Evolutionary conservation across 2,113 vertebrate species (phyloP).

Genomic region (Chrysemys picta): DNA sequence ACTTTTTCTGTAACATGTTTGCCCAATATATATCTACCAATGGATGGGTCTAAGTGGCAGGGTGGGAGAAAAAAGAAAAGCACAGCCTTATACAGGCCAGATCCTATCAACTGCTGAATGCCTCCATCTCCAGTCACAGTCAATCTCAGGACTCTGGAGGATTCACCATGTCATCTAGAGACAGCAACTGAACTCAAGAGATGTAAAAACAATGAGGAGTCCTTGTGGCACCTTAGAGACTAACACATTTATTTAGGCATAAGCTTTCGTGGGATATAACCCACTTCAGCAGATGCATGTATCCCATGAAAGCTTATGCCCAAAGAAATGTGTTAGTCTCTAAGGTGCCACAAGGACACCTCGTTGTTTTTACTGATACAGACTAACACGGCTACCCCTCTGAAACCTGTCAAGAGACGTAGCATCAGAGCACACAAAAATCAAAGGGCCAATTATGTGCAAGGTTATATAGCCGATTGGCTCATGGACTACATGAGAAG

Average conservation of each 20-base stretch:
- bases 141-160: background rate
- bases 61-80: background rate
- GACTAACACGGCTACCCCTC: too few species aligned
- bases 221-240: too few species aligned
- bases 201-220: too few species aligned
- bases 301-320: too few species aligned
- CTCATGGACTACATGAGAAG: rapidly evolving
- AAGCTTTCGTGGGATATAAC: too few species aligned
- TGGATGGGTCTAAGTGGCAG: background rate
- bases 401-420: background rate
- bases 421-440: background rate
- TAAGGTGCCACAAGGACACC: too few species aligned
- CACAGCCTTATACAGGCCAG: background rate
- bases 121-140: background rate
- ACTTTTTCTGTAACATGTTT: background rate
- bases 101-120: background rate
- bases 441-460: background rate
- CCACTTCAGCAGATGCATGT: too few species aligned
- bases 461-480: background rate
- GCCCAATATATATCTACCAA: background rate
- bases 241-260: too few species aligned
- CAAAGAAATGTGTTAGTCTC: too few species aligned
- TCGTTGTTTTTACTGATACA: too few species aligned
- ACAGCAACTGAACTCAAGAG: background rate
- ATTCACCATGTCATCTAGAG: rapidly evolving